These are phyloP conservation scores for Tetrao urogallus DNA, from an alignment of 2,113 vertebrate genomes.

Conservation along the genomic window DNA sequence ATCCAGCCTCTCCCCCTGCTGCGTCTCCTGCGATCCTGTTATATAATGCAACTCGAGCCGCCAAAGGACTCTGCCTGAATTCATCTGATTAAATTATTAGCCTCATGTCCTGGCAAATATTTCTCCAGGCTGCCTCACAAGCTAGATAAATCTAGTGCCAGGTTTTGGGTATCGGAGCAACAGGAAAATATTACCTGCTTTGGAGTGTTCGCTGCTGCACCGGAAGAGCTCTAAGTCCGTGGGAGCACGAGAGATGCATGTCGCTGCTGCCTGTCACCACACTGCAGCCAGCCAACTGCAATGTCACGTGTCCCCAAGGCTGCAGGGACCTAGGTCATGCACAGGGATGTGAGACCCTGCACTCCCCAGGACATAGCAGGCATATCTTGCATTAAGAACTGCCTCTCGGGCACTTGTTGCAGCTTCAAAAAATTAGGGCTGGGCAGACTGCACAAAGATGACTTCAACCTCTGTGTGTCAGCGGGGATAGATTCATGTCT, in stretches of 20 bases:
- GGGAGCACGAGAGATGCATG: rapidly evolving
- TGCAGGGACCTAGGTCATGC: not conserved
- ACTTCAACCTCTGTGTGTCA: not conserved
- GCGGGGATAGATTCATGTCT: not conserved
- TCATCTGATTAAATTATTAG: slow-evolving; percentile 66
- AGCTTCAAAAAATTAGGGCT: not conserved
- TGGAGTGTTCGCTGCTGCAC: not conserved
- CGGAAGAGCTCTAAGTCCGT: slow-evolving; percentile 17
- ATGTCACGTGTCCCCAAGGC: not conserved
- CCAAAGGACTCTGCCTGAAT: not conserved
- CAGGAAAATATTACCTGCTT: not conserved
- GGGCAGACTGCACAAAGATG: not conserved
- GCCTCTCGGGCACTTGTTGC: not conserved
- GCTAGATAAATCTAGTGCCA: not conserved
- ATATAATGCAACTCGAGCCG: not conserved
- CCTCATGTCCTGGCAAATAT: slow-evolving; percentile 61
- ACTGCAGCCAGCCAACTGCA: not conserved
- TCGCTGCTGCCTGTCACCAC: not conserved
- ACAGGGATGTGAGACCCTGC: not conserved
- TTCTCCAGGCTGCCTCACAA: slow-evolving; percentile 3
- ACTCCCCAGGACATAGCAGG: not conserved
- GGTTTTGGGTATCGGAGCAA: slow-evolving; percentile 32
- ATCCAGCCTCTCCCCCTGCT: not conserved
- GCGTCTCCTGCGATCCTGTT: not conserved
- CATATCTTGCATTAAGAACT: slow-evolving; percentile 45